Evolutionary conservation across 2,113 vertebrate genomes (phyloP).

Genomic region (Amblyornis subalaris): DNA sequence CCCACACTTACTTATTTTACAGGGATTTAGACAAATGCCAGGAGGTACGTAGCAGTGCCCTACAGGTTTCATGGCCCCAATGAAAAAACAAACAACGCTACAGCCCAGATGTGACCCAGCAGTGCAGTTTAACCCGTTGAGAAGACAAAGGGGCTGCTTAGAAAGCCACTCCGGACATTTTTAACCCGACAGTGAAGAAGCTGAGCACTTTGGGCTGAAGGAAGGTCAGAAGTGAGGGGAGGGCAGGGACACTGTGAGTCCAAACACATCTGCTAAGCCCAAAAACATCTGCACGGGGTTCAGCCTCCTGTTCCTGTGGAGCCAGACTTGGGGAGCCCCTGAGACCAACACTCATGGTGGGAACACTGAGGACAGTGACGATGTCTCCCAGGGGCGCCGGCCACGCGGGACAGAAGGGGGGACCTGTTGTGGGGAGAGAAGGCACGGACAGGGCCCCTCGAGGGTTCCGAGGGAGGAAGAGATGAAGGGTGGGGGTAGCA

Average conservation of each 20-base stretch:
- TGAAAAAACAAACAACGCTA: background rate
- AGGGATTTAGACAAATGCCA: background rate
- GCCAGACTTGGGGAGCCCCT: background rate
- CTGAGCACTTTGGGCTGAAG: background rate
- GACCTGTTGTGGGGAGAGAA: background rate
- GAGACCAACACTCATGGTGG: background rate
- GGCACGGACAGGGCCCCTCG: no score
- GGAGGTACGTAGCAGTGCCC: background rate
- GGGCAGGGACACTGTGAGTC: background rate
- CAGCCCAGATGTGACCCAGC: background rate
- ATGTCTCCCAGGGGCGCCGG: background rate
- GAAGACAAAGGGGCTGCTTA: background rate
- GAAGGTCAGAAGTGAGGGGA: background rate
- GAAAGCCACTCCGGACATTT: background rate
- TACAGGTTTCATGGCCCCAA: background rate
- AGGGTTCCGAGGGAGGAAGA: background rate
- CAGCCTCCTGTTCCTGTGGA: background rate
- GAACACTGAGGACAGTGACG: no score
- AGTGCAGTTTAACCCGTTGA: background rate
- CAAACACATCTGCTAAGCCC: background rate
- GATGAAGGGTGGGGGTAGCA: background rate
- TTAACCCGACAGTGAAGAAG: accelerated
- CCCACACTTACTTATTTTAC: background rate
- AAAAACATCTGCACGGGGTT: accelerated
- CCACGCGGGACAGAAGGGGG: background rate